These are phyloP conservation scores for Coendou prehensilis DNA, from an alignment of 2,797 vertebrate species.

Conservation along the genomic window DNA sequence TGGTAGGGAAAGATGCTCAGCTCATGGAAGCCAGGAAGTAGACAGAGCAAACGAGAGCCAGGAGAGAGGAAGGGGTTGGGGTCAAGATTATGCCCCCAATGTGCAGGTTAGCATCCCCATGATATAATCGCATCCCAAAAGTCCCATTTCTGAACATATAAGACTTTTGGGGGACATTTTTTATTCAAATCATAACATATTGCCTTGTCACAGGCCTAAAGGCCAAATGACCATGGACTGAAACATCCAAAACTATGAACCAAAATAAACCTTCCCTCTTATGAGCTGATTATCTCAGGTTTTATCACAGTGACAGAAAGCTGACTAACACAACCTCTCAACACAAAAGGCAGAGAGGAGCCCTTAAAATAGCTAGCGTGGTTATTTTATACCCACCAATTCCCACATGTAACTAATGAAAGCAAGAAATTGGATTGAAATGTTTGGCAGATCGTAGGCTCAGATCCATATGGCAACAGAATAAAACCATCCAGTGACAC, in stretches of 20 bases:
- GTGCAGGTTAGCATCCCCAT: neutral
- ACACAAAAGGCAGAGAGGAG: neutral
- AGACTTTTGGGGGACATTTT: neutral
- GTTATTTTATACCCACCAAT: neutral
- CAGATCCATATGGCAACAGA: conserved; percentile 25
- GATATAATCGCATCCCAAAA: neutral
- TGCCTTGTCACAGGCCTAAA: neutral
- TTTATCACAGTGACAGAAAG: neutral
- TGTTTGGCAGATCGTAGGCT: neutral
- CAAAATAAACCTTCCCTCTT: neutral
- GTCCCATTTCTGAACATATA: neutral
- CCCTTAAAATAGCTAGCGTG: neutral
- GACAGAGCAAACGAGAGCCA: neutral
- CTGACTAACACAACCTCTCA: neutral
- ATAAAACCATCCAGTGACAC: neutral
- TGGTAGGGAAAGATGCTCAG: neutral
- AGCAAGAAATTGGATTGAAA: conserved; percentile 39
- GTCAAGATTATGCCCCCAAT: neutral
- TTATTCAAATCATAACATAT: neutral
- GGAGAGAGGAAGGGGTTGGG: neutral
- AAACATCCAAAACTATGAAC: neutral
- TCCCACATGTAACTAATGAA: conserved; percentile 22
- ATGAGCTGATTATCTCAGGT: neutral
- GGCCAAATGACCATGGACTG: neutral
- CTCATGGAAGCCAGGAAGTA: neutral